Evolutionary conservation across 2,888 invertebrate species (phyloP).

Genomic region (Buathra laborator): DNA sequence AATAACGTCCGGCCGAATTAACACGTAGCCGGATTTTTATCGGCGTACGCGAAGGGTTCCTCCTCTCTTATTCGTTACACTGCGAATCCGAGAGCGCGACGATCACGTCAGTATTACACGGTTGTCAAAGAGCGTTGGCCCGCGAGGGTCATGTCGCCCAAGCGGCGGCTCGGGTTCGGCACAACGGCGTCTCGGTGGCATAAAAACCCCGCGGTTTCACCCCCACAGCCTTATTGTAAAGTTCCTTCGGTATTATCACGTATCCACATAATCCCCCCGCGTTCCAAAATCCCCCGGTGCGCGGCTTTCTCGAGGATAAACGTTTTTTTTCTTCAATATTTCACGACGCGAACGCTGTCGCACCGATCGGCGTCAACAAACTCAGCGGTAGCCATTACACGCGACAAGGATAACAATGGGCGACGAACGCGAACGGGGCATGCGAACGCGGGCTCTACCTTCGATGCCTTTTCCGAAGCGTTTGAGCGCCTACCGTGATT

Average conservation of each 20-base stretch:
- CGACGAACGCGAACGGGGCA: slow-evolving; percentile 66
- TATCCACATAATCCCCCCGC: slow-evolving; percentile 8
- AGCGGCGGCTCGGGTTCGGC: slow-evolving; percentile 68
- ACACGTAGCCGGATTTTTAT: slow-evolving; percentile 17
- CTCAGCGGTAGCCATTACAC: slow-evolving; percentile 82
- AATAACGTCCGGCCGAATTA: slow-evolving; percentile 22
- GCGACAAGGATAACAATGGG: slow-evolving; percentile 83
- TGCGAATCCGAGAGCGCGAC: slow-evolving; percentile 61
- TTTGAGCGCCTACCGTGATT: slow-evolving; percentile 70
- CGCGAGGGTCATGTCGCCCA: slow-evolving; percentile 79
- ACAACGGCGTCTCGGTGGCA: slow-evolving; percentile 69
- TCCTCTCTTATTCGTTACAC: slow-evolving; percentile 49
- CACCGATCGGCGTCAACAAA: slow-evolving; percentile 80
- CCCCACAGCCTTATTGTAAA: neutral
- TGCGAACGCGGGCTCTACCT: slow-evolving; percentile 66
- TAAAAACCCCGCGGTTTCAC: slow-evolving; percentile 63
- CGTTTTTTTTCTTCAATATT: slow-evolving; percentile 60
- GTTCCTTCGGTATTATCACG: neutral
- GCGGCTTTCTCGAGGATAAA: neutral
- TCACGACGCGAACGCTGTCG: slow-evolving; percentile 71
- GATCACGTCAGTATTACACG: slow-evolving; percentile 73
- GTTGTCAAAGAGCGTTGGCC: slow-evolving; percentile 80
- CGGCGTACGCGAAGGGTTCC: neutral
- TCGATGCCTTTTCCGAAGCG: slow-evolving; percentile 72
- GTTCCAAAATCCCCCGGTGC: neutral